phyloP scores from a whole-genome alignment of 2,113 vertebrate species.

The Catharus fuscescens region DNA sequence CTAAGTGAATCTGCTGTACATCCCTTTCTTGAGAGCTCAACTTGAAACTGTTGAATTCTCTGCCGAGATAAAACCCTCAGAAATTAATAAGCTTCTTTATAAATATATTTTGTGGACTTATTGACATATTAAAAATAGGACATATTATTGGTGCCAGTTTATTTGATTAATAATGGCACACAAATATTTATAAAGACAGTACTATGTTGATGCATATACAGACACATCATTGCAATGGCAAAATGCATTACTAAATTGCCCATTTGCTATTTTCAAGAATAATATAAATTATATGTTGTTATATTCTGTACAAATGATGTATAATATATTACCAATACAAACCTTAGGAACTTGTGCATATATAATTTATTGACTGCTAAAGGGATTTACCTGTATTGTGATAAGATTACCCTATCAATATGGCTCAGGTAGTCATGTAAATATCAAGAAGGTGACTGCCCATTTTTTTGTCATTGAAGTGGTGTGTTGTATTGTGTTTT shows the following conservation, averaged over 20 bases:
- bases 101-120: slow-evolving; percentile 52
- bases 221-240: not conserved
- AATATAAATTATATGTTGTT: not conserved
- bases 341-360: not conserved
- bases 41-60: slow-evolving; percentile 37
- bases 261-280: not conserved
- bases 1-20: not conserved
- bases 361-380: not conserved
- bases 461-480: not conserved
- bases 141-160: slow-evolving; percentile 16
- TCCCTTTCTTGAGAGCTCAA: slow-evolving; percentile 34
- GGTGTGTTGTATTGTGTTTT: not conserved
- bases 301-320: not conserved
- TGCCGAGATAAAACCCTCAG: not conserved
- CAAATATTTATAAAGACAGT: slow-evolving; percentile 59
- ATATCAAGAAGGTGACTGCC: not conserved
- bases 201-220: slow-evolving; percentile 30
- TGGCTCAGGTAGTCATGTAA: not conserved
- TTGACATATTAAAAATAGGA: slow-evolving; percentile 32
- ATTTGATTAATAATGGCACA: slow-evolving; percentile 65
- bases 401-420: not conserved
- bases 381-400: not conserved
- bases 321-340: not conserved
- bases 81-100: slow-evolving; percentile 48
- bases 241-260: slow-evolving; percentile 48